Percentiles rank a stretch among this genome's conserved stretches.
Conservation (phyloP, 2,888 invertebrate genomes). For the Cheilosia grossa region DNA sequence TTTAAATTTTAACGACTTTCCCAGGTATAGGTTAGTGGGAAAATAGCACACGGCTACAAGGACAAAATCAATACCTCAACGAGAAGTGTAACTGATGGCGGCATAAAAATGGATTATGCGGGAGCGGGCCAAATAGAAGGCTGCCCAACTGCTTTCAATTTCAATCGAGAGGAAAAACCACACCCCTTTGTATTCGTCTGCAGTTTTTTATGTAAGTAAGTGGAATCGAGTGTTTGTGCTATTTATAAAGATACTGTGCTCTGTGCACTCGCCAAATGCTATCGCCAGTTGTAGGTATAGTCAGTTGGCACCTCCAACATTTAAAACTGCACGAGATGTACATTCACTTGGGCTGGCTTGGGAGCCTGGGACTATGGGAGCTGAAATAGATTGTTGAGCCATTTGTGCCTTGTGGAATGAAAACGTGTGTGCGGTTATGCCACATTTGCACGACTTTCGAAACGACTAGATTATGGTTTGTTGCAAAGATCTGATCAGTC, state of each 20-base stretch:
- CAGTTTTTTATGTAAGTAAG: conserved; percentile 34
- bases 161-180: conserved; percentile 30
- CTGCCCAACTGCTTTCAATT: conserved; percentile 47
- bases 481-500: conserved; percentile 24
- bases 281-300: not conserved
- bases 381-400: conserved; percentile 25
- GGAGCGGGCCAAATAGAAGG: not conserved
- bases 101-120: not conserved
- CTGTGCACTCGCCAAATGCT: not conserved
- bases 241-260: not conserved
- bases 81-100: not conserved
- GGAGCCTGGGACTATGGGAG: not conserved
- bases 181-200: conserved; percentile 30
- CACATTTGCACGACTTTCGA: conserved; percentile 34
- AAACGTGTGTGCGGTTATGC: conserved; percentile 1
- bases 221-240: not conserved
- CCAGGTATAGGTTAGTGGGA: not conserved
- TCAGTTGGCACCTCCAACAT: conserved; percentile 41
- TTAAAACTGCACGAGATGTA: conserved; percentile 14
- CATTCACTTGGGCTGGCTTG: conserved; percentile 31
- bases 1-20: conserved; percentile 4
- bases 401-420: conserved; percentile 8
- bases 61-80: not conserved
- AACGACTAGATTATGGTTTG: conserved; percentile 17
- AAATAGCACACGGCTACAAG: not conserved